Evolutionary conservation across 2,113 vertebrate genomes (phyloP), one percentile per base, ranked within the genome.

Genomic region (Ornithorhynchus anatinus): DNA sequence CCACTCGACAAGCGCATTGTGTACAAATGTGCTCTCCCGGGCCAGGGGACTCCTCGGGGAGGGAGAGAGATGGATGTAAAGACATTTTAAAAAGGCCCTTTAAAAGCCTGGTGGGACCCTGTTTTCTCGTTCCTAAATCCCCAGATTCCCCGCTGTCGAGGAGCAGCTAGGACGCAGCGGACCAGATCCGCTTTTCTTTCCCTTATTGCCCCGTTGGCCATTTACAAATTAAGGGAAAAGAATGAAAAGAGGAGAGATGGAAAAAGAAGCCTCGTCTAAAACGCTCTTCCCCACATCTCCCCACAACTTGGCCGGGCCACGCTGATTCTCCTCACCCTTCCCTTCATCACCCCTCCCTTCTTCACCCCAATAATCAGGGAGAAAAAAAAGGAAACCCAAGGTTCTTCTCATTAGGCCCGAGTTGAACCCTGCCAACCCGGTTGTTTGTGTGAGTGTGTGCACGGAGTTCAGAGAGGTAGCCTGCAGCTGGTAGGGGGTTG

Each of bases 301-400:
- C 39, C 32, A 14, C 35, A 25, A 25, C 19, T 59, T 23, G 31
- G 47, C 47, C 17, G 6, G 40, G 17, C 32, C 47, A 19, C 25
- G 16, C 16, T 2, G 33, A 36, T 45, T 31, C 39, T 31, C 19
- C 3, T 2, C 8, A 32, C 27, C 17, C 11, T 27, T 3, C n/a
- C 36, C 8, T 48, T 2, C 59, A 35, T n/a, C n/a, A n/a, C 13
- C 3, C 48, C 29, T 10, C 3, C 35, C 5, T 8, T 8, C 12
- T n/a, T 1, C 2, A 10, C 3, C 7, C 40, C 13, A 1, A n/a
- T 29, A 23, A 39, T 7, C 39, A 0, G 17, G 8, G 6, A 17
- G 4, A 32, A 22, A 36, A 25, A 5, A 17, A 19, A 10, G 1
- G 13, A 50, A 29, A 50, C 25, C 25, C 7, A 17, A 29, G 31